Evolutionary conservation across 2,113 vertebrate genomes (phyloP).

Genomic region (Trematocara stigmaticum): DNA sequence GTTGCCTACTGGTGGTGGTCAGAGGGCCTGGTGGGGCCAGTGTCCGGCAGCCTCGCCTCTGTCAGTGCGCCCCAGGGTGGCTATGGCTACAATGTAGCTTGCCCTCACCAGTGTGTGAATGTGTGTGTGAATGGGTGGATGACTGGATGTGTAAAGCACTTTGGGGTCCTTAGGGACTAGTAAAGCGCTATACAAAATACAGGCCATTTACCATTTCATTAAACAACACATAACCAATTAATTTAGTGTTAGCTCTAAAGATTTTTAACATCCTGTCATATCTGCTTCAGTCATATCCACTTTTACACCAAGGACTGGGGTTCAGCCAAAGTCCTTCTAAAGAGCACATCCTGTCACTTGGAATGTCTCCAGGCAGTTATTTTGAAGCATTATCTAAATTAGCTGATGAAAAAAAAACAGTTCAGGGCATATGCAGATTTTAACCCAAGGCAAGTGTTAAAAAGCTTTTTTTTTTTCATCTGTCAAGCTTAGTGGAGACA

Average conservation of each 20-base stretch:
- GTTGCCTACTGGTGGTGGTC: not conserved
- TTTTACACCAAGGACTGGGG: not conserved
- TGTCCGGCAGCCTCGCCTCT: not conserved
- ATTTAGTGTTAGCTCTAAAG: not conserved
- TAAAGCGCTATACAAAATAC: not conserved
- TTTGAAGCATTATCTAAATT: not conserved
- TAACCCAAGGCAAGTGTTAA: not conserved
- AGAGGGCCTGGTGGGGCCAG: not conserved
- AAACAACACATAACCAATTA: not conserved
- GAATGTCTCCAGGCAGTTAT: not conserved
- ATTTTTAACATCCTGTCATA: not conserved
- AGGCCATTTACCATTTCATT: not conserved
- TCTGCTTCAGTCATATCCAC: not conserved
- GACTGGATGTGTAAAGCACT: not conserved
- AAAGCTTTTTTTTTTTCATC: not conserved
- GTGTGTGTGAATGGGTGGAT: not conserved
- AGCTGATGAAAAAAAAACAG: not conserved
- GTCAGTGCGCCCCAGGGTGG: not conserved
- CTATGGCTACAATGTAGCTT: not conserved
- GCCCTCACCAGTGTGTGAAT: not conserved
- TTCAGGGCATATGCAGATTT: not conserved
- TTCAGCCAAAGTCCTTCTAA: not conserved
- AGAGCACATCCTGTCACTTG: not conserved
- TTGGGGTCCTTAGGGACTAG: not conserved
- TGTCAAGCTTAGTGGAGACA: not conserved